Conservation (phyloP, 2,797 vertebrate genomes). For the Lutjanus campechanus region DNA sequence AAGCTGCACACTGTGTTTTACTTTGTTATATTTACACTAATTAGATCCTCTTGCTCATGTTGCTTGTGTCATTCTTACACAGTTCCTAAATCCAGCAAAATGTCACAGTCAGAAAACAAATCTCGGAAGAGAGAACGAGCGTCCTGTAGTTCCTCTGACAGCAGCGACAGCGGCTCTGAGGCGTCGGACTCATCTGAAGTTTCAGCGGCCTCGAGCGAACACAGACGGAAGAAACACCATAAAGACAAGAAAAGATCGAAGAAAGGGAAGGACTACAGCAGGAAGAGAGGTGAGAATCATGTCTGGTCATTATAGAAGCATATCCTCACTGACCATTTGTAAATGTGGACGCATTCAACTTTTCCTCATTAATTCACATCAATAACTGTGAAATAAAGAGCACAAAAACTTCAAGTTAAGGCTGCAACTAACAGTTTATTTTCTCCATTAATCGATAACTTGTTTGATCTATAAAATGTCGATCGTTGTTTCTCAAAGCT, state of each 20-base stretch:
- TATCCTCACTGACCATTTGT: no score
- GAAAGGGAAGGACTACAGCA: conserved; percentile 82
- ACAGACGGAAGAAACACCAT: conserved; percentile 78
- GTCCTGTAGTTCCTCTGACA: conserved; percentile 70
- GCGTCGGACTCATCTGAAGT: conserved; percentile 68
- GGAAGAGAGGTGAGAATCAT: conserved; percentile 79
- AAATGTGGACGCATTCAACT: no score
- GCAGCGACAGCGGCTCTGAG: conserved; percentile 71
- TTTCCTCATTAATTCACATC: no score
- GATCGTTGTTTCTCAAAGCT: no score
- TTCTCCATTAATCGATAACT: no score
- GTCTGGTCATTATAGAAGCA: not conserved
- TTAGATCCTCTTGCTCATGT: fast-evolving
- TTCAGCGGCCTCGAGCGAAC: conserved; percentile 76
- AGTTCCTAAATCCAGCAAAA: conserved; percentile 71
- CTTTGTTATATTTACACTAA: not conserved
- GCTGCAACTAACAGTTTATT: no score
- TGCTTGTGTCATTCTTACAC: not conserved
- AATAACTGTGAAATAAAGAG: no score
- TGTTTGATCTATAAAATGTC: no score
- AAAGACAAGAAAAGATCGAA: conserved; percentile 81
- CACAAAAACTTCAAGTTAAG: no score
- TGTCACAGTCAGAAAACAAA: conserved; percentile 72
- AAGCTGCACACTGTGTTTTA: fast-evolving
- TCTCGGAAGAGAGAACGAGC: conserved; percentile 77